These are phyloP conservation scores for Microctonus brassicae DNA, from an alignment of 2,888 invertebrate genomes.

Conservation along the genomic window DNA sequence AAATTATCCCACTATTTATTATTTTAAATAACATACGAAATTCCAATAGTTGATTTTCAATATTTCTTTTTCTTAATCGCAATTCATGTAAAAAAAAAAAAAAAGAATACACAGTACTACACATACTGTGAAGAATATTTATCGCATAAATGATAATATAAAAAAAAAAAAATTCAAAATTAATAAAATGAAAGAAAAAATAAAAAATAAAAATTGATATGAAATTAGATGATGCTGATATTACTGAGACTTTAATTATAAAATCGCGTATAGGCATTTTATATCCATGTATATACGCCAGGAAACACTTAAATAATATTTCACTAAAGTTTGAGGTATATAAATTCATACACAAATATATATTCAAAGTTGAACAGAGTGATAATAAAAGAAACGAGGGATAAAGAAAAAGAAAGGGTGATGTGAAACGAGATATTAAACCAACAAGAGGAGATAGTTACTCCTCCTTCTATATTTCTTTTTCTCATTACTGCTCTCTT, in stretches of 20 bases:
- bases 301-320: conserved; percentile 70
- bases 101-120: too few species aligned
- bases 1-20: too few species aligned
- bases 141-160: too few species aligned
- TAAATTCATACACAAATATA: conserved; percentile 11
- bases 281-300: conserved; percentile 69
- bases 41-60: too few species aligned
- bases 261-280: conserved; percentile 59
- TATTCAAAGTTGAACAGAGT: not conserved
- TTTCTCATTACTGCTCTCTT: too few species aligned
- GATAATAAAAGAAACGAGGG: not conserved
- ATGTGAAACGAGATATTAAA: conserved; percentile 59
- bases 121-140: too few species aligned
- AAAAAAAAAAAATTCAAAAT: not conserved
- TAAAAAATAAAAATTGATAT: conserved; percentile 25
- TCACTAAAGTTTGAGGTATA: conserved; percentile 55
- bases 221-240: conserved; percentile 48
- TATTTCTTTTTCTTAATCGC: too few species aligned
- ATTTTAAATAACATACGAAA: too few species aligned
- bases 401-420: conserved; percentile 42
- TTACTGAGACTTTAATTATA: conserved; percentile 65
- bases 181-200: not conserved
- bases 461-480: not conserved
- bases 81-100: too few species aligned
- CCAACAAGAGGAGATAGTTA: conserved; percentile 23